Percentiles rank a stretch among this genome's conserved stretches.
Conservation (phyloP, 2,888 invertebrate genomes). For the Synergus gifuensis region DNA sequence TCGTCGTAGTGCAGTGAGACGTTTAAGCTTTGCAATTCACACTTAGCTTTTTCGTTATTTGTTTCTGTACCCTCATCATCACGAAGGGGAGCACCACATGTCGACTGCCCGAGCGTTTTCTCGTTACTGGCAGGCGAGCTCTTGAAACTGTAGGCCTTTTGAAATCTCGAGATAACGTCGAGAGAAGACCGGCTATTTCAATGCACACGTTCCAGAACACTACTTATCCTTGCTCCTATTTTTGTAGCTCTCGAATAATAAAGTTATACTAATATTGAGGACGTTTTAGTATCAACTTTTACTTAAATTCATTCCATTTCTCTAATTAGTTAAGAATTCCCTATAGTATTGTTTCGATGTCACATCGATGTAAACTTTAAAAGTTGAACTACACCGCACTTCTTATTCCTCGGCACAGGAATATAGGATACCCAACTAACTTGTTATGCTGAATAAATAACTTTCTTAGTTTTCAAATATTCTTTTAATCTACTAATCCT, state of each 20-base stretch:
- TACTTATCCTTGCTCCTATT: slow-evolving; percentile 28
- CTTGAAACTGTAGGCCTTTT: slow-evolving; percentile 42
- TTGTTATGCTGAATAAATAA: not conserved
- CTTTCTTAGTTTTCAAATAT: not conserved
- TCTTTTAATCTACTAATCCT: not conserved
- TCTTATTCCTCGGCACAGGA: slow-evolving; percentile 33
- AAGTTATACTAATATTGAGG: not conserved
- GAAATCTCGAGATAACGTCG: slow-evolving; percentile 42
- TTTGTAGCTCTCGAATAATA: not conserved
- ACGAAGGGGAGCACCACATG: slow-evolving; percentile 13
- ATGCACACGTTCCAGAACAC: slow-evolving; percentile 34
- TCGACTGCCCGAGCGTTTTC: slow-evolving; percentile 42
- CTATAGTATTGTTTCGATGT: slow-evolving; percentile 34
- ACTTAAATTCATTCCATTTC: slow-evolving; percentile 16
- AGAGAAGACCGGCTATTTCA: slow-evolving; percentile 27
- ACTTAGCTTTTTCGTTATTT: slow-evolving; percentile 38
- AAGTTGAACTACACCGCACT: slow-evolving; percentile 22
- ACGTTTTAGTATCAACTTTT: slow-evolving; percentile 14
- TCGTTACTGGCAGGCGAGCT: slow-evolving; percentile 43
- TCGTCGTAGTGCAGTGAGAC: slow-evolving; percentile 33
- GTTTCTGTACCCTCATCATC: slow-evolving; percentile 22
- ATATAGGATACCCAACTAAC: slow-evolving; percentile 19
- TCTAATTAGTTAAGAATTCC: slow-evolving; percentile 8
- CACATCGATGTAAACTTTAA: slow-evolving; percentile 22
- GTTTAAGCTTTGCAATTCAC: slow-evolving; percentile 30